Conservation (phyloP, 1,140 invertebrate genomes). For the Physella acuta region DNA sequence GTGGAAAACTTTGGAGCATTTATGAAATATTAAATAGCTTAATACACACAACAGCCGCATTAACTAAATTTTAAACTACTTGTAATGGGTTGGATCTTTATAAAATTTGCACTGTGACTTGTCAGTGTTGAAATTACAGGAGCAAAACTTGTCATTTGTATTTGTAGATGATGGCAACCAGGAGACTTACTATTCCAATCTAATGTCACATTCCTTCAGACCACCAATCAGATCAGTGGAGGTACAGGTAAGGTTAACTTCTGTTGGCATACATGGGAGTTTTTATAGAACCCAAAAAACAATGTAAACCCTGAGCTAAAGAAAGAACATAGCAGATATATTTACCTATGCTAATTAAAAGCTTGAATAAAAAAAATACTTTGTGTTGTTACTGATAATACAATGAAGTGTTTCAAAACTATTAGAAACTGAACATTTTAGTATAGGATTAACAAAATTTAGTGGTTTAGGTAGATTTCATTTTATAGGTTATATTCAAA, state of each 20-base stretch:
- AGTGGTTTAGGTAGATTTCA: not conserved
- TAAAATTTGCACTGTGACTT: not conserved
- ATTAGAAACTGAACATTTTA: no score
- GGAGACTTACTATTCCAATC: slow-evolving; percentile 7
- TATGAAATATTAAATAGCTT: no score
- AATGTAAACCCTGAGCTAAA: not conserved
- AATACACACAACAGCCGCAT: not conserved
- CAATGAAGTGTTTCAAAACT: no score
- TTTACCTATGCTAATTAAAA: not conserved
- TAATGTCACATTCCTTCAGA: slow-evolving; percentile 9
- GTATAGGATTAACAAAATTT: no score
- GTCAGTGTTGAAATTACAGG: not conserved
- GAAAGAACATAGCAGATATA: not conserved
- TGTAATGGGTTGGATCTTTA: no score
- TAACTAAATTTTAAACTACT: not conserved
- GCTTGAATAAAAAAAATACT: not conserved
- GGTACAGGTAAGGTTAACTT: not conserved
- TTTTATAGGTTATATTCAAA: not conserved
- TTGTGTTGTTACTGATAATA: not conserved
- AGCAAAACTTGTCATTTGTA: not conserved
- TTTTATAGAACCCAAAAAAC: not conserved
- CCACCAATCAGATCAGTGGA: not conserved
- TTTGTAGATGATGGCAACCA: slow-evolving; percentile 13
- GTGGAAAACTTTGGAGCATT: no score
- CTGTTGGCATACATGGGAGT: not conserved